phyloP scores from a whole-genome alignment of 2,113 vertebrate species.

The Noctilio leporinus region DNA sequence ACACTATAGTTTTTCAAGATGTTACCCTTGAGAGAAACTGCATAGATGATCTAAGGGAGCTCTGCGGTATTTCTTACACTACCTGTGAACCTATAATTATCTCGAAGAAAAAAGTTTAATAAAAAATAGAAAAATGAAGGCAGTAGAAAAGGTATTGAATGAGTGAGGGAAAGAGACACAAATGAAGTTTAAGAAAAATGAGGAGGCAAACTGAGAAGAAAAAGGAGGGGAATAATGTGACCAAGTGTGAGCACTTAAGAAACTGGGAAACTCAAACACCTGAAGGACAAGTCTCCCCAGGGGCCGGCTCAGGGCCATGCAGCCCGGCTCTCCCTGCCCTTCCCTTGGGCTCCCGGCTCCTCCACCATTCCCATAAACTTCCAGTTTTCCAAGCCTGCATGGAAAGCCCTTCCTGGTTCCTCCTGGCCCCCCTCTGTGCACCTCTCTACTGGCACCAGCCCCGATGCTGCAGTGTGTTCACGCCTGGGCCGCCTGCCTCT shows the following conservation, averaged over 20 bases:
- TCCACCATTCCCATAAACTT: background rate
- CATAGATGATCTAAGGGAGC: too few relatives aligned
- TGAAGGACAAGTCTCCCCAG: too few relatives aligned
- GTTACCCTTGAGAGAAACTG: background rate
- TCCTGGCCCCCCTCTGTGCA: fast-evolving
- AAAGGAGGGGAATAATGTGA: background rate
- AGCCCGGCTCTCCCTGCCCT: background rate
- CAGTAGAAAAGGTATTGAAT: background rate
- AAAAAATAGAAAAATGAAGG: background rate
- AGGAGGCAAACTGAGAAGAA: background rate
- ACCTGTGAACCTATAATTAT: background rate
- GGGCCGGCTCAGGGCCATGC: background rate
- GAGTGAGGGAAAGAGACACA: background rate
- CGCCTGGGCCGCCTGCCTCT: background rate
- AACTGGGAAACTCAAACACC: background rate
- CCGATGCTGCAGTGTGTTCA: background rate
- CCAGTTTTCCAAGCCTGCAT: background rate
- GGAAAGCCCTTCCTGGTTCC: background rate
- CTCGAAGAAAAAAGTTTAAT: background rate
- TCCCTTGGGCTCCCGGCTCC: background rate
- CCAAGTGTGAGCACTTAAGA: background rate
- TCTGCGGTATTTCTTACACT: background rate
- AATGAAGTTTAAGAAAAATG: background rate
- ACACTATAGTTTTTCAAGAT: background rate
- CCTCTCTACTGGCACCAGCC: background rate